These are phyloP conservation scores for Myocastor coypus DNA, from an alignment of 2,113 vertebrate genomes.

Conservation along the genomic window DNA sequence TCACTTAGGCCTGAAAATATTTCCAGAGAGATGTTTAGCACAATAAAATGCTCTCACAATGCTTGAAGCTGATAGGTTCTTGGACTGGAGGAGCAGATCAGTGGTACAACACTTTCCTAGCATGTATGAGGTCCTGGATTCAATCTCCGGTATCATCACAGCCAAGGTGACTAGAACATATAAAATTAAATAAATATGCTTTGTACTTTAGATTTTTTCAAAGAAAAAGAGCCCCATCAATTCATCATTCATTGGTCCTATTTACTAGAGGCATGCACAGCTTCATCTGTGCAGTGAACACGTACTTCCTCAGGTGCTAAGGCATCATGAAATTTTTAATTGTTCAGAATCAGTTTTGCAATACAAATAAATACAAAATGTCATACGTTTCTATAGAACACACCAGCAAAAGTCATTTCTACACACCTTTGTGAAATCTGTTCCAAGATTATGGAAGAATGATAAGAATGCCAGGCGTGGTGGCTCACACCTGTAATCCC, in stretches of 20 bases:
- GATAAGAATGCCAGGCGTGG: slow-evolving; percentile 96
- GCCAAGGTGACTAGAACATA: neutral
- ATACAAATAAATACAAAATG: slow-evolving; percentile 85
- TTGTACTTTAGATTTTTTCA: neutral
- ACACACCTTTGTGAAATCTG: slow-evolving; percentile 99
- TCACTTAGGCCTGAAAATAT: neutral
- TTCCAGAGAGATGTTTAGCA: neutral
- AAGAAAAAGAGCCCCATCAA: neutral
- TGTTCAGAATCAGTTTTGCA: slow-evolving; percentile 20
- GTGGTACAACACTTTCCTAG: neutral
- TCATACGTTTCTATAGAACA: slow-evolving; percentile 99
- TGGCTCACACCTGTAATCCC: no score
- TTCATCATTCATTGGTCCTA: neutral
- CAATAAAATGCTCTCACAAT: slow-evolving; percentile 21
- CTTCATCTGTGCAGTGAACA: neutral
- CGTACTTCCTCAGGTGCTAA: neutral
- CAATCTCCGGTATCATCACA: neutral
- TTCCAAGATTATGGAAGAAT: slow-evolving; percentile 99
- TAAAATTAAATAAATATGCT: neutral
- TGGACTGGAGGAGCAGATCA: neutral
- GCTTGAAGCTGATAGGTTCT: neutral
- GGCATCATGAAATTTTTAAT: neutral
- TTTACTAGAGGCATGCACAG: neutral
- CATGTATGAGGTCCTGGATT: neutral
- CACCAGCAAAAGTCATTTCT: slow-evolving; percentile 98